Percentiles rank a stretch among this genome's conserved stretches.
These are phyloP conservation scores for Timema cristinae DNA, from an alignment of 2,888 invertebrate genomes.

Conservation along the genomic window DNA sequence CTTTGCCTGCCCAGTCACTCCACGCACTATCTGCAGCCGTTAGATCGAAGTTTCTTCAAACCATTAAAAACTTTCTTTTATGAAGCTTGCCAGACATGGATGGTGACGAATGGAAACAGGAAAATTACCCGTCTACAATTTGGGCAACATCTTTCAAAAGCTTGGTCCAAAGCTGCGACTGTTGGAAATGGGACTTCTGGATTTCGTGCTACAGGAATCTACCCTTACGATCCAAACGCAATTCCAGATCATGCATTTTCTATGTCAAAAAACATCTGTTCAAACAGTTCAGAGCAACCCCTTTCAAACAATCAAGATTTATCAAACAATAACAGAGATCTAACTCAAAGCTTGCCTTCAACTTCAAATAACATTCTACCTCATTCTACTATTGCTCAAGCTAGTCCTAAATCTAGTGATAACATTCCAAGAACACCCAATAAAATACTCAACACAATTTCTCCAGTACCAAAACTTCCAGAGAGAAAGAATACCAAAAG, in stretches of 20 bases:
- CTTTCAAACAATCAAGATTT: too few species aligned
- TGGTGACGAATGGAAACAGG: slow-evolving; percentile 30
- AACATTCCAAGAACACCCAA: too few species aligned
- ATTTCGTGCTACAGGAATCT: slow-evolving; percentile 28
- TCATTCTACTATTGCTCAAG: too few species aligned
- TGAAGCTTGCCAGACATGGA: slow-evolving; percentile 27
- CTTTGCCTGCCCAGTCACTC: slow-evolving; percentile 36
- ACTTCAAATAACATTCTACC: too few species aligned
- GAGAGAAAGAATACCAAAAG: too few species aligned
- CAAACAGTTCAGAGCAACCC: too few species aligned
- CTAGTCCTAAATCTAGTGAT: too few species aligned
- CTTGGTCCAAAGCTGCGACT: slow-evolving; percentile 29
- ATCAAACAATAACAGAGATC: too few species aligned
- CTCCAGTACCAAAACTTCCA: too few species aligned
- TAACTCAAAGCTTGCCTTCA: too few species aligned
- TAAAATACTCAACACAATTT: too few species aligned
- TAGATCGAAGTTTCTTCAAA: slow-evolving; percentile 37
- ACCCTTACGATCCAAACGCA: slow-evolving; percentile 26
- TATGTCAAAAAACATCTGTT: slow-evolving; percentile 25
- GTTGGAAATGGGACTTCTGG: slow-evolving; percentile 27
- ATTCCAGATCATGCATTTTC: slow-evolving; percentile 30
- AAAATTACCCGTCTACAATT: slow-evolving; percentile 32
- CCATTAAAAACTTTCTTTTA: slow-evolving; percentile 35
- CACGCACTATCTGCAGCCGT: slow-evolving; percentile 37
- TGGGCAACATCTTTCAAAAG: slow-evolving; percentile 22